Base-by-base conservation (phyloP, 2,113 vertebrate species). In the Perca schrenkii region DNA sequence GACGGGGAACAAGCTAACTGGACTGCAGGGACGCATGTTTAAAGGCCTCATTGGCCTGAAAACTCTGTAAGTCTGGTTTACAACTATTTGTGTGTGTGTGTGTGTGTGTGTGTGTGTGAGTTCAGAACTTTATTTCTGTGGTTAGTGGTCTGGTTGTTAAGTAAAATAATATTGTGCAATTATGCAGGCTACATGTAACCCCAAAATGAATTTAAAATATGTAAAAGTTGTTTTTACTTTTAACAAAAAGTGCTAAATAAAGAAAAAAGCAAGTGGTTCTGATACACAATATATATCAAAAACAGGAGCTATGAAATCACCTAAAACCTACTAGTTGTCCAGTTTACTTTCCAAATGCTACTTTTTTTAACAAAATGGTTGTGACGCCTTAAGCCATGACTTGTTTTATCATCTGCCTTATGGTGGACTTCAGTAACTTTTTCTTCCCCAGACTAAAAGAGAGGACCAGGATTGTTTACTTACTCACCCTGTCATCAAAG, bases 1-100 rank as follows among this genome's bases (percentile, higher is more conserved):
- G 88, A 99, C 97, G 0, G 97, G 97, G 67, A 99, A 99, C 94
- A 97, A 97, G 89, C 95, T 99, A 83, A 97, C 97, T 2, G 86
- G 89, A 0, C 92, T 98, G 76, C 97, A 98, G 0, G 97, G 97
- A 0, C 94, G 96, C 66, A 96, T 97, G 97, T 98, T 99, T 92
- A 94, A 90, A 17, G 98, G 98, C 43, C 97, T 99, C 61, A 86
- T 86, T 0, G 95, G 97, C 19, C 96, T 99, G 2, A 99, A 98
- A 92, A 99, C 97, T 0, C 83, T 99, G 98, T 99, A 83, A 97
- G 98, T 96, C 17, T 6, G 13, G 3, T 28, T 36, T 4, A 10
- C 3, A 22, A 13, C 2, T n/a, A 50, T n/a, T 6, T 34, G 40
- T 46, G 57, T 71, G 14, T 46, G 17, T 61, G 65, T 12, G 16